Base-by-base conservation (phyloP, 2,797 vertebrate genomes). In the Lepidocolaptes lacrymiger region DNA sequence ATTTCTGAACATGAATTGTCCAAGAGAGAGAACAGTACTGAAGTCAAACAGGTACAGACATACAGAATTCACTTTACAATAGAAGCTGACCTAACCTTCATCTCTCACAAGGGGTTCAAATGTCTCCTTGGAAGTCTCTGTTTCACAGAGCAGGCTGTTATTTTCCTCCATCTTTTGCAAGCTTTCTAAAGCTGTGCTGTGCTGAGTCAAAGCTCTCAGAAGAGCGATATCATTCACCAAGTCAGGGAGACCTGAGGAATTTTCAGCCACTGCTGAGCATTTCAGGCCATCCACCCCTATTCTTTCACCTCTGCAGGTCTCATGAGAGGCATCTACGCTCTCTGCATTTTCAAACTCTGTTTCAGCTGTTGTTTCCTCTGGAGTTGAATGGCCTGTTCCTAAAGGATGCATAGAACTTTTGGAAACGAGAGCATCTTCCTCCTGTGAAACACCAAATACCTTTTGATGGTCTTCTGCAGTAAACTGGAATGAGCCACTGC, bases 131-230 rank as follows among this genome's bases (percentile, higher is more conserved):
- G 54, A 24, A 80, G 52, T 37, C 44, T 69, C 58, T 92, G 41
- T 84, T 74, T 63, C 91, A 24, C 34, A 43, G 10, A 79, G 48
- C 15, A 49, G 6, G 54, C 56, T 16, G 24, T 14, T n/a, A 27
- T 62, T 92, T 67, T 93, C 84, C 92, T 94, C 81, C 74, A 98
- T 15, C 59, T 91, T 88, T 84, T 97, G 94, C 79, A 98, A 95
- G 79, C 97, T 97, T 92, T 98, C 98, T 94, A 98, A 92, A 46
- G 97, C 97, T 39, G 96, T 98, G 72, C 89, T 97, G 28, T 97
- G 97, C 71, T 97, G 94, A 58, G 97, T 95, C 82, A 98, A 79
- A 86, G 97, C 97, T 86, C 95, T 96, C 62, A 98, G 59, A 34
- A 98, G 90, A 34, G 91, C 87, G 2, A 98, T 91, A n/a, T 61